These are phyloP conservation scores for Andrena dorsata DNA, from an alignment of 2,888 invertebrate species.

Conservation along the genomic window DNA sequence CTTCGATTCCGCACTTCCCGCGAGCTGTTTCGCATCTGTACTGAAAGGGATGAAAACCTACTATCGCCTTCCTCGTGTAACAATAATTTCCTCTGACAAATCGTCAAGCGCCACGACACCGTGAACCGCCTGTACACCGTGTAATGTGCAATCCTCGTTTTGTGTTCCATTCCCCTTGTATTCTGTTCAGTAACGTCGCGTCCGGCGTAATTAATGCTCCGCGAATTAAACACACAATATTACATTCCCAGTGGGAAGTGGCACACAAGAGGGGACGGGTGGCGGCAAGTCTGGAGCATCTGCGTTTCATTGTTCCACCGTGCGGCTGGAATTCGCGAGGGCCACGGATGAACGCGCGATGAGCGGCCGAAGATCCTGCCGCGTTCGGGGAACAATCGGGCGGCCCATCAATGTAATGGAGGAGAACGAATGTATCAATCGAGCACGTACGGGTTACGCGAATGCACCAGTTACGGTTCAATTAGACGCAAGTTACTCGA, in stretches of 20 bases:
- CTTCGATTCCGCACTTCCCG: neutral
- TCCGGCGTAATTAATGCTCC: neutral
- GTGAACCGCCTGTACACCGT: too few species aligned
- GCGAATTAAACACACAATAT: neutral
- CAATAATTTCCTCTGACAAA: too few species aligned
- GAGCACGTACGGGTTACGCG: neutral
- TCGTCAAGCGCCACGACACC: too few species aligned
- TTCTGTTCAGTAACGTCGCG: too few species aligned
- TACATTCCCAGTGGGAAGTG: neutral
- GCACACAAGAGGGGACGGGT: neutral
- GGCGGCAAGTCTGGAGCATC: neutral
- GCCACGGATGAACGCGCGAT: neutral
- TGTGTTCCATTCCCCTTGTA: too few species aligned
- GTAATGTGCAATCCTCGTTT: too few species aligned
- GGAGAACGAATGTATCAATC: constrained; percentile 13
- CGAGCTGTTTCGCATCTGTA: too few species aligned
- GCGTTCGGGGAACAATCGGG: neutral
- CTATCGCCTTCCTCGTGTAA: too few species aligned
- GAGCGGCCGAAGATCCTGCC: neutral
- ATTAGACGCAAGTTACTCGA: constrained; percentile 35
- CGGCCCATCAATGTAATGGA: constrained; percentile 2
- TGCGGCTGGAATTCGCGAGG: neutral
- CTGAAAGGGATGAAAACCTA: too few species aligned
- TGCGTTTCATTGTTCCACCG: neutral
- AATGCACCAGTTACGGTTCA: neutral